These are phyloP conservation scores for Helleia helle DNA, from an alignment of 2,888 invertebrate genomes.

Conservation along the genomic window DNA sequence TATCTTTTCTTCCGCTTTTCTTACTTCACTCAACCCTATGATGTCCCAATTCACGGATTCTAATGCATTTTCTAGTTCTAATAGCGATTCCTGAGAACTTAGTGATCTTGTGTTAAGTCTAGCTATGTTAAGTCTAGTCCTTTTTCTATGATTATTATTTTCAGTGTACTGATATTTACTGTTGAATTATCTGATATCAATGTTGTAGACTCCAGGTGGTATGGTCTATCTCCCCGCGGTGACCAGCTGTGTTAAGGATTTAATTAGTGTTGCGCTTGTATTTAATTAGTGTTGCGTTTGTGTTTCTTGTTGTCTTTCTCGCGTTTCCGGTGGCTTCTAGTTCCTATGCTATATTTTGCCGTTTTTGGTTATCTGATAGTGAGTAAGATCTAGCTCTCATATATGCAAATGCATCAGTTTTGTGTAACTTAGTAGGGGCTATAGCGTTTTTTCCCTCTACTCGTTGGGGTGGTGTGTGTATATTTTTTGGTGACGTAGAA, in stretches of 20 bases:
- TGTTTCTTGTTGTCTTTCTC: neutral
- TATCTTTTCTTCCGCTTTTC: constrained; percentile 16
- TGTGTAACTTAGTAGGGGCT: constrained; percentile 6
- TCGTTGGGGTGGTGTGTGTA: constrained; percentile 1
- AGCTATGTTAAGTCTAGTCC: neutral
- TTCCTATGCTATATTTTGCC: constrained; percentile 8
- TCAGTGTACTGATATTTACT: neutral
- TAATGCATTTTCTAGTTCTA: no score
- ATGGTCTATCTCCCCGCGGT: constrained; percentile 10
- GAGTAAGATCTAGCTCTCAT: constrained; percentile 10
- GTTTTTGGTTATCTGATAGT: constrained; percentile 5
- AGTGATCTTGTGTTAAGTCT: neutral
- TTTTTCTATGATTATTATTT: neutral
- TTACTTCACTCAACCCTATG: constrained; percentile 2
- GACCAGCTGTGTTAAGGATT: constrained; percentile 11
- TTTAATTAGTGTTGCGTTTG: no score
- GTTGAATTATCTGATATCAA: no score
- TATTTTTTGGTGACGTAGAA: constrained; percentile 1
- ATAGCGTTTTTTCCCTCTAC: constrained; percentile 1
- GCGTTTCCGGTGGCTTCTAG: constrained; percentile 7
- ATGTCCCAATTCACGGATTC: no score
- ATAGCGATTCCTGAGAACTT: no score
- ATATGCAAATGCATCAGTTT: constrained; percentile 11
- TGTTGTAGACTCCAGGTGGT: constrained; percentile 4
- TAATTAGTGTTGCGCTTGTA: no score